Evolutionary conservation across 2,797 vertebrate species (phyloP).

Genomic region (Enteromius fasciolatus): DNA sequence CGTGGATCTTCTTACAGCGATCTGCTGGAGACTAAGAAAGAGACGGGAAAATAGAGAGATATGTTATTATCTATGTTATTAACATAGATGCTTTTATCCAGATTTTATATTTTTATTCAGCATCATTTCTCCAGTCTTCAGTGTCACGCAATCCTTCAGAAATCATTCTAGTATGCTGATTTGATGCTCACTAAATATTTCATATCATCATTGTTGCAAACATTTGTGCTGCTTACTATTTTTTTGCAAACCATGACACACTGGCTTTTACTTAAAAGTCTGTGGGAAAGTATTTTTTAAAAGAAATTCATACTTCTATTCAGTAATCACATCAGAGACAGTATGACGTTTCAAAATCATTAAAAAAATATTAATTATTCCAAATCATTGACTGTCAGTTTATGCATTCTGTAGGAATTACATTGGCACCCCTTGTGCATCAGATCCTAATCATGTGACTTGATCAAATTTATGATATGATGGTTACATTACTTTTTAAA

Average conservation of each 20-base stretch:
- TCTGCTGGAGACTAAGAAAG: constrained; percentile 92
- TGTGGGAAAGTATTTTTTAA: not conserved
- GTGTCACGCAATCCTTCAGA: not conserved
- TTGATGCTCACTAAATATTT: not conserved
- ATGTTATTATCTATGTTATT: not conserved
- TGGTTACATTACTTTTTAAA: not conserved
- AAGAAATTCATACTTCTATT: not conserved
- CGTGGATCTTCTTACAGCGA: constrained; percentile 99
- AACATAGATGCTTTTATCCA: too few species aligned
- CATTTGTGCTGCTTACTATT: not conserved
- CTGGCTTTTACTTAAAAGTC: not conserved
- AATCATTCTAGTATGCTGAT: not conserved
- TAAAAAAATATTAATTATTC: not conserved
- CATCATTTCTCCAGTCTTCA: not conserved
- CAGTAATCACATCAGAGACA: not conserved
- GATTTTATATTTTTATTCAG: too few species aligned
- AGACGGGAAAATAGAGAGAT: constrained; percentile 32
- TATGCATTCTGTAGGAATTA: not conserved
- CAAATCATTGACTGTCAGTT: not conserved
- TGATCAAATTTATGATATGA: not conserved
- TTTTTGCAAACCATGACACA: not conserved
- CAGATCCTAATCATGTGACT: not conserved
- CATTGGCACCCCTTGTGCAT: not conserved
- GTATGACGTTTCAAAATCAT: not conserved
- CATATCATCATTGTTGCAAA: not conserved